phyloP scores from a whole-genome alignment of 2,113 vertebrate genomes.

The Trinectes maculatus region DNA sequence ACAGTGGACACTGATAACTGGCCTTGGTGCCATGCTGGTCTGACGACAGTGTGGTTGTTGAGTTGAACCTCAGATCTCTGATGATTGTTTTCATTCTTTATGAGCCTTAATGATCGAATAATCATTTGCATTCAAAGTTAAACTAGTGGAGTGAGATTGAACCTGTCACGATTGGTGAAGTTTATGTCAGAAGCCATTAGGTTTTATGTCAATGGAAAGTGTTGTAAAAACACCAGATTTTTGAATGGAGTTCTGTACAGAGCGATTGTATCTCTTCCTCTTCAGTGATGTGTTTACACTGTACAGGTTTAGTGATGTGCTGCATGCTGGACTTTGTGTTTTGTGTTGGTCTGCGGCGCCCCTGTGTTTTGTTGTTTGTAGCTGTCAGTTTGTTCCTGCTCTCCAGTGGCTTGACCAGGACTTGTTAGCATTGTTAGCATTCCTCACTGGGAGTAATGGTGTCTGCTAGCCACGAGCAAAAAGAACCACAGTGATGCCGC shows the following conservation, averaged over 20 bases:
- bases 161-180: too few species aligned
- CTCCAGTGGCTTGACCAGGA: conserved; percentile 13
- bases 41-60: too few species aligned
- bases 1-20: too few species aligned
- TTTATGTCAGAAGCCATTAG: too few species aligned
- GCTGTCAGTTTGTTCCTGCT: conserved; percentile 11
- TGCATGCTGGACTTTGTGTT: conserved; percentile 73
- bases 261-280: conserved; percentile 49
- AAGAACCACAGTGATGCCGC: conserved; percentile 5
- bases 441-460: conserved; percentile 9
- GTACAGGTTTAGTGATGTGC: conserved; percentile 52
- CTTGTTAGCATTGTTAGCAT: conserved; percentile 46
- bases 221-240: too few species aligned
- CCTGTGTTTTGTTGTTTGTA: conserved; percentile 21
- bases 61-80: too few species aligned
- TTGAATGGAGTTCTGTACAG: background rate
- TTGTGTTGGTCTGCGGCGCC: conserved; percentile 52
- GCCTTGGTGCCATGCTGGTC: too few species aligned
- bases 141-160: too few species aligned
- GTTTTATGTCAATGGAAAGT: too few species aligned
- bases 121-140: too few species aligned
- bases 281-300: conserved; percentile 31
- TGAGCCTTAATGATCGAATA: too few species aligned
- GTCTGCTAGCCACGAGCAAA: conserved; percentile 48
- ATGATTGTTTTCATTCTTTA: too few species aligned